Base-by-base conservation (phyloP, 2,797 vertebrate species). In the Zenarchopterus dispar region DNA sequence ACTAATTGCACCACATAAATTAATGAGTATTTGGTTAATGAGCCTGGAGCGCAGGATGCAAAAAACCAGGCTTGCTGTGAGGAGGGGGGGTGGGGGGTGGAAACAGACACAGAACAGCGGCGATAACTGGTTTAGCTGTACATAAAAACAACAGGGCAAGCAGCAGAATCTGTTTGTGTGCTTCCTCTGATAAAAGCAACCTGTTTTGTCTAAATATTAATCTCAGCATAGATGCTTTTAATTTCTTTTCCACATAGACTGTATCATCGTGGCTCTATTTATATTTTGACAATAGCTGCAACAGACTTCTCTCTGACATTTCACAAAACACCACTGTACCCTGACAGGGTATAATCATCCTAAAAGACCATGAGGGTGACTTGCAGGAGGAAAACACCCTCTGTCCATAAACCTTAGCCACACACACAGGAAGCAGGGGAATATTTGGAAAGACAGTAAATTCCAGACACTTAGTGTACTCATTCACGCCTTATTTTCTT, bases 1-100 rank as follows among this genome's bases (percentile, higher is more conserved):
- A 36, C 77, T 89, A 89, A 89, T 79, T 79, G 84, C 76, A 62
- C 56, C 72, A 78, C 75, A 81, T 78, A 75, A 81, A 88, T 89
- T 70, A 88, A 88, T 83, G 63, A 84, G 70, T 67, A 59, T 82
- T 78, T 61, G 61, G 68, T 74, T 89, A 86, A 92, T 81, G 87
- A 92, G 84, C 73, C 73, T 47, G 66, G 50, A 86, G 77, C 52
- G 9, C 66, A 77, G 77, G 73, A 77, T 50, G 74, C 57, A 65
- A 65, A 67, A 56, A 72, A 65, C 62, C 69, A 53, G 60, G 53
- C 56, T 56, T 15, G 39, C 65, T 80, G 77, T 65, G 79, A 77
- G 51, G 63, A 61, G 48, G 57, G 43, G 65, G 77, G 33, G 22
- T 22, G 21, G 24, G 57, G 15, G 67, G 48, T n/a, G n/a, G n/a